Conservation (phyloP, 1,140 invertebrate genomes). For the Zaprionus ornatus region DNA sequence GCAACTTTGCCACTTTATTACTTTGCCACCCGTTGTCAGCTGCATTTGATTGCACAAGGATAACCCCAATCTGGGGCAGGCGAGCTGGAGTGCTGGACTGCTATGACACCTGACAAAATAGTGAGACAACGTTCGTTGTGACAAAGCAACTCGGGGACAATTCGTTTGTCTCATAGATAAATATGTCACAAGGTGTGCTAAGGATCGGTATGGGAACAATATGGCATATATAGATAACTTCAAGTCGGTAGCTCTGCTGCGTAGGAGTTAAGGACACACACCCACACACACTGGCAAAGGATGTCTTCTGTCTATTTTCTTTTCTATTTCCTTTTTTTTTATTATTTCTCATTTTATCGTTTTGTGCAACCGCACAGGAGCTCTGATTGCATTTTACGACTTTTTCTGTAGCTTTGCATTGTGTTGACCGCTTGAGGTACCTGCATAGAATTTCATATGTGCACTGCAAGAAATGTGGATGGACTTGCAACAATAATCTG, state of each 20-base stretch:
- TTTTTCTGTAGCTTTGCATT: constrained; percentile 29
- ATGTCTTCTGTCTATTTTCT: constrained; percentile 2
- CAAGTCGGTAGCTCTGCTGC: background rate
- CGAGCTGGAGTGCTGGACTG: background rate
- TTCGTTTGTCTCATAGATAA: constrained; percentile 21
- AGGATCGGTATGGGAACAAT: background rate
- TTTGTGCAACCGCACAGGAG: constrained; percentile 4
- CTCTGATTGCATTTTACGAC: constrained; percentile 56
- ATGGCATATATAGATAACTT: background rate
- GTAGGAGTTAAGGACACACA: background rate
- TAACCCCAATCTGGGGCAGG: background rate
- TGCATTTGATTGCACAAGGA: constrained; percentile 7
- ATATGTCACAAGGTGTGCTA: constrained; percentile 17
- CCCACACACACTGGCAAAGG: constrained; percentile 32
- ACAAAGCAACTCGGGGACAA: constrained; percentile 4
- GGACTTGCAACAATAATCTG: no score
- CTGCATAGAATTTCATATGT: constrained; percentile 18
- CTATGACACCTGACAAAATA: constrained; percentile 24
- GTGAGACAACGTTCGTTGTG: background rate
- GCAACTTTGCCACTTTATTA: background rate
- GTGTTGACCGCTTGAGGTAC: constrained; percentile 9
- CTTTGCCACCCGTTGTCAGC: background rate
- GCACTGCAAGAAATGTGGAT: constrained; percentile 22
- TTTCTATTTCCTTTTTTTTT: background rate
- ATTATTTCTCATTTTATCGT: background rate